Conservation (phyloP, 2,888 invertebrate species). For the Serrognathus titanus region DNA sequence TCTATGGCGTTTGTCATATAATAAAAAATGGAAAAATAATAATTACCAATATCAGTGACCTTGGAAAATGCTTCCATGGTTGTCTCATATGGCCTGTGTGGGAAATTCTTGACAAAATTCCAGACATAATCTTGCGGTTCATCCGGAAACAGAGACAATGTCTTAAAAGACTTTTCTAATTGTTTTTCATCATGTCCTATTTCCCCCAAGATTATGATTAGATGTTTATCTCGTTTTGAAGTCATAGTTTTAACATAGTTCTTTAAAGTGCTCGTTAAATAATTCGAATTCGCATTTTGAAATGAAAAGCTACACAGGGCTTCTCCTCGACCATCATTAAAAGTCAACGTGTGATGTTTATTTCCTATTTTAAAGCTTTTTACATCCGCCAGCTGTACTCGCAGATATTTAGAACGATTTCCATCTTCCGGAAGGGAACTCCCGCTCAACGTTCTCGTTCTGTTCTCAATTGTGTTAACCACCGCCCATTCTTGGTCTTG, state of each 20-base stretch:
- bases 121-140: constrained; percentile 65
- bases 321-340: constrained; percentile 69
- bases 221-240: constrained; percentile 67
- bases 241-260: constrained; percentile 63
- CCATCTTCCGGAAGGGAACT: constrained; percentile 48
- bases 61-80: constrained; percentile 85
- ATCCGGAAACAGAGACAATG: constrained; percentile 76
- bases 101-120: constrained; percentile 59
- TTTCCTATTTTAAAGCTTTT: constrained; percentile 61
- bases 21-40: constrained; percentile 1
- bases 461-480: constrained; percentile 70
- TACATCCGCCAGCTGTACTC: constrained; percentile 60
- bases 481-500: constrained; percentile 84
- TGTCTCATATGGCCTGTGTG: constrained; percentile 74
- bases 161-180: constrained; percentile 81
- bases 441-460: constrained; percentile 60
- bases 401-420: constrained; percentile 52
- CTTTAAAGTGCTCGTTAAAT: constrained; percentile 63
- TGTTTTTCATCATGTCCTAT: constrained; percentile 66
- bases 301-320: constrained; percentile 81
- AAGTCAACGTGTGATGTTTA: constrained; percentile 56
- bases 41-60: constrained; percentile 72
- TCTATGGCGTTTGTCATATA: not conserved
- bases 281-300: constrained; percentile 81
- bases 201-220: constrained; percentile 68